A percentile compares a stretch with the other conserved stretches of the same genome.
These are phyloP conservation scores for Sipha maydis DNA, from an alignment of 2,888 invertebrate species.

Conservation along the genomic window DNA sequence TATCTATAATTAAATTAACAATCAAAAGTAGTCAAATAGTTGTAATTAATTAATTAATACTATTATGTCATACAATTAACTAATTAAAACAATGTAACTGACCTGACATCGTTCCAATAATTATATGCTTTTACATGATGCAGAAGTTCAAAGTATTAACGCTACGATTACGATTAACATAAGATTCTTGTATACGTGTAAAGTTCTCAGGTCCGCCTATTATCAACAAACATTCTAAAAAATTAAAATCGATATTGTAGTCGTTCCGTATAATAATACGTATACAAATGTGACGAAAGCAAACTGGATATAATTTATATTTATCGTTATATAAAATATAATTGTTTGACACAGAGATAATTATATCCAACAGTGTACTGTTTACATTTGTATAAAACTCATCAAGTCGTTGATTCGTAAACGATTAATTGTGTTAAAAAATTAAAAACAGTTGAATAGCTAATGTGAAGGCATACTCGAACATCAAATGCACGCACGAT, in stretches of 20 bases:
- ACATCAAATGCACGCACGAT: too few species aligned
- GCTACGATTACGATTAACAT: not conserved
- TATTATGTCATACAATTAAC: not conserved
- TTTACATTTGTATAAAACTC: not conserved
- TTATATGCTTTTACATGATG: conserved; percentile 9
- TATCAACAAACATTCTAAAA: not conserved
- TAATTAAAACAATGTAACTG: not conserved
- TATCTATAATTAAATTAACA: not conserved
- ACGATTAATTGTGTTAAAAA: too few species aligned
- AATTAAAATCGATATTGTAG: not conserved
- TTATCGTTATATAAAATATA: too few species aligned
- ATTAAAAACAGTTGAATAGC: too few species aligned
- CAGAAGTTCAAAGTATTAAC: not conserved
- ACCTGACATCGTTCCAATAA: conserved; percentile 38
- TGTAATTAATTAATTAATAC: not conserved
- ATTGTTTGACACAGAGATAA: too few species aligned
- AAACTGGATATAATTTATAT: too few species aligned
- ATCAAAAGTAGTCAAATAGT: too few species aligned
- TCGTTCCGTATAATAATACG: not conserved
- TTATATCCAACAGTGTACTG: too few species aligned
- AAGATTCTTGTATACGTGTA: not conserved
- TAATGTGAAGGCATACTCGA: too few species aligned
- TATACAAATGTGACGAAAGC: not conserved
- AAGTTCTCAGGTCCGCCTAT: not conserved
- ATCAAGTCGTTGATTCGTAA: too few species aligned